Evolutionary conservation across 2,113 vertebrate species (phyloP).

Genomic region (Charina bottae): DNA sequence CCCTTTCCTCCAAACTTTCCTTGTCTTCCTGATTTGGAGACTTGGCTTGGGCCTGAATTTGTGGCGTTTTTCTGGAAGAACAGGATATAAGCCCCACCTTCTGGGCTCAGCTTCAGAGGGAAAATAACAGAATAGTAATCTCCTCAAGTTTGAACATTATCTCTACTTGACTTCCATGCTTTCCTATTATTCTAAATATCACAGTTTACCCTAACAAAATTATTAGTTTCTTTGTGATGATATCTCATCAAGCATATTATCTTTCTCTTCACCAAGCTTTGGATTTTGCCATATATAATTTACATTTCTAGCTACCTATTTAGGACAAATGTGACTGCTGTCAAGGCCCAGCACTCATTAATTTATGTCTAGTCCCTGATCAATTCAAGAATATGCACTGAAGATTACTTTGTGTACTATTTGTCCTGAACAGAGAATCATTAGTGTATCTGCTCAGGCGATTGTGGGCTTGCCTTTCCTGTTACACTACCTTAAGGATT

Average conservation of each 20-base stretch:
- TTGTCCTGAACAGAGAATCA: neutral
- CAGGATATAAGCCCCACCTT: no score
- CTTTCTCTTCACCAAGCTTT: neutral
- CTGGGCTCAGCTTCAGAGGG: no score
- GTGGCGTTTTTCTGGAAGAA: no score
- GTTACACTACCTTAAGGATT: neutral
- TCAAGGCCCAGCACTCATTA: neutral
- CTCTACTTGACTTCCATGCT: no score
- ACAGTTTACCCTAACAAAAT: no score
- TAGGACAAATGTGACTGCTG: neutral
- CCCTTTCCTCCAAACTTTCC: no score
- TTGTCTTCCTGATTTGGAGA: no score
- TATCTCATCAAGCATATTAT: neutral
- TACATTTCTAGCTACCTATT: neutral
- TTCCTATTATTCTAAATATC: no score
- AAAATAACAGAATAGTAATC: no score
- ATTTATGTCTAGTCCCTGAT: neutral
- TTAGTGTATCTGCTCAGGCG: neutral
- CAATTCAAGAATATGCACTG: neutral
- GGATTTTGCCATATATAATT: neutral
- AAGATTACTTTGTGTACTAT: neutral
- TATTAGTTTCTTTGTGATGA: no score
- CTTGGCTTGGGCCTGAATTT: no score
- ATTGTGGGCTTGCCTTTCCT: neutral
- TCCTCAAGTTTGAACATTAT: no score